A percentile compares a stretch with the other conserved stretches of the same genome.
Conservation (phyloP, 1,140 invertebrate genomes). For the Sarcophaga bullata region DNA sequence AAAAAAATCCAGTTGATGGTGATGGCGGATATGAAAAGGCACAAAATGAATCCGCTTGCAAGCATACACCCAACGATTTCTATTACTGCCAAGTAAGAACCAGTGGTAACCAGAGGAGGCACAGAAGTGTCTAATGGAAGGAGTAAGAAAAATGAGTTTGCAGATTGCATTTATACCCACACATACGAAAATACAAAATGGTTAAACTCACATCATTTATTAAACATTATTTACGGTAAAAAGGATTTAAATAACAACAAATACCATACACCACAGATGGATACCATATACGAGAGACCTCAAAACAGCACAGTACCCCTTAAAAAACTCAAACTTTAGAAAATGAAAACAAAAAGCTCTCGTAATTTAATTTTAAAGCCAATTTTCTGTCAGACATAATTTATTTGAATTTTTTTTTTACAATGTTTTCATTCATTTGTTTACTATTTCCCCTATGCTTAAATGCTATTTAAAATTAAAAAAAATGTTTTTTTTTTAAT, state of each 20-base stretch:
- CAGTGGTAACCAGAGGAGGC: not conserved
- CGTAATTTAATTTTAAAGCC: not conserved
- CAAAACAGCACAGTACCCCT: not conserved
- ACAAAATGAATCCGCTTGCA: not conserved
- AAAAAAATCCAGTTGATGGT: not conserved
- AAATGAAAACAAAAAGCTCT: no score
- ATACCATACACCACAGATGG: not conserved
- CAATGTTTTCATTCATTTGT: no score
- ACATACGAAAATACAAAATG: not conserved
- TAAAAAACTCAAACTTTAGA: no score
- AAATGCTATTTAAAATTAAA: no score
- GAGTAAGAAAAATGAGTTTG: not conserved
- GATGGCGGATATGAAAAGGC: not conserved
- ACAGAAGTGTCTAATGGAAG: not conserved
- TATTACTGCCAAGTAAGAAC: not conserved
- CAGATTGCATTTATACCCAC: not conserved
- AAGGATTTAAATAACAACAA: not conserved
- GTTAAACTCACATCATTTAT: constrained; percentile 21
- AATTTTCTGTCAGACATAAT: constrained; percentile 19
- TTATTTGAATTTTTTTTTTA: not conserved
- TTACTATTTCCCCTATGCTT: no score
- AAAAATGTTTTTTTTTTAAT: no score
- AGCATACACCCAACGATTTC: not conserved
- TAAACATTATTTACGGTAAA: constrained; percentile 18
- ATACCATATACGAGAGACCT: not conserved